Percentiles rank a stretch among this genome's conserved stretches.
Evolutionary conservation across 2,888 invertebrate genomes (phyloP).

Genomic region (Hypomecis punctinalis): DNA sequence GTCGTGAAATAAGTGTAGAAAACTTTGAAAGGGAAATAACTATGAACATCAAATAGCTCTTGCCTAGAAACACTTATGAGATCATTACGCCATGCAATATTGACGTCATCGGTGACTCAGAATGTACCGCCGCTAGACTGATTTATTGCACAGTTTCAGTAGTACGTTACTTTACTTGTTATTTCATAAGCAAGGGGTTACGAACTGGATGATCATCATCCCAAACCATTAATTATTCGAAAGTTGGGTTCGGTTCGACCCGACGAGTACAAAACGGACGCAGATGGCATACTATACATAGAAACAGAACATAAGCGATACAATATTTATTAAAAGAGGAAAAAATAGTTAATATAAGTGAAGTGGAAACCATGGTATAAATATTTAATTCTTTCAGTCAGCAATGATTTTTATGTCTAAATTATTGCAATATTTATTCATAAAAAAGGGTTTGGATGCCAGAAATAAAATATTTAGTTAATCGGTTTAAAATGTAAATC

Average conservation of each 20-base stretch:
- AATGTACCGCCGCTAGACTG: slow-evolving; percentile 1
- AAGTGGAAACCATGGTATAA: background rate
- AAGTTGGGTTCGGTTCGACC: no score
- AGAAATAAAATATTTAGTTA: no score
- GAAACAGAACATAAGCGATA: background rate
- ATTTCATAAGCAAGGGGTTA: background rate
- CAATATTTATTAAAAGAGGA: background rate
- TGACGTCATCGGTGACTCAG: slow-evolving; percentile 36
- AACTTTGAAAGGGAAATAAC: slow-evolving; percentile 20
- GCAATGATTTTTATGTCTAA: no score
- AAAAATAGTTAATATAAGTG: background rate
- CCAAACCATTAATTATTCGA: background rate
- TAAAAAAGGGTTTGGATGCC: no score
- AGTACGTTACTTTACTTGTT: background rate
- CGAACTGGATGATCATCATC: background rate
- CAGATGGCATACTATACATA: no score
- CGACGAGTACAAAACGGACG: no score
- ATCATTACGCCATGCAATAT: slow-evolving; percentile 30
- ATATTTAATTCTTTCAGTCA: no score
- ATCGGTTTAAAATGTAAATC: no score
- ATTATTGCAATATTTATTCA: no score
- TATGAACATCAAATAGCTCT: slow-evolving; percentile 11
- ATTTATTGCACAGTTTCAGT: background rate
- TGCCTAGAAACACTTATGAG: slow-evolving; percentile 18
- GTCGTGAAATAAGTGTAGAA: background rate